Base-by-base conservation (phyloP, 2,113 vertebrate species). In the Eleginops maclovinus region DNA sequence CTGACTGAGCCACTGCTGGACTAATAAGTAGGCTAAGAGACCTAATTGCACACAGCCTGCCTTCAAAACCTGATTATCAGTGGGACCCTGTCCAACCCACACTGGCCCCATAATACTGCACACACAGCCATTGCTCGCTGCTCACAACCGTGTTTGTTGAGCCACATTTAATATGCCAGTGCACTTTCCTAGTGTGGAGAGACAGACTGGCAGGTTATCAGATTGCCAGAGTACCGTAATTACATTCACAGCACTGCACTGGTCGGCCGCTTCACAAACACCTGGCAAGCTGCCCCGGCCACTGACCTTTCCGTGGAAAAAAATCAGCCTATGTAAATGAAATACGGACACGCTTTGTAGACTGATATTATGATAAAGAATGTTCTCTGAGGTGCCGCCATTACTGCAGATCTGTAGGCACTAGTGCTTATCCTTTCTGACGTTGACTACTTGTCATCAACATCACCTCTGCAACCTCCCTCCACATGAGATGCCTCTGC, bases 191-290 rank as follows among this genome's bases (percentile, higher is more conserved):
- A 17, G 60, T 67, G 90, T 81, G 87, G 91, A 93, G 85, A 86
- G 90, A 92, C 77, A 58, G 89, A 88, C 77, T 87, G 88, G 84
- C 88, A 84, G 88, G 87, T 93, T 93, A 93, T 93, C 86, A 89
- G 88, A 90, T 90, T 68, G 87, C 81, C 81, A 78, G 84, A 78
- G 91, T 78, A 56, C 82, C 72, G 59, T 92, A 91, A 93, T 92
- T 93, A 94, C 91, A 92, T 89, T 92, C 88, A 89, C 36, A 17
- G 54, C 80, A 70, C 68, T 22, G 58, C 77, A 81, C 84, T 60
- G 88, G 77, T 91, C 88, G 79, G 75, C 81, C 87, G 78, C 84
- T 84, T 79, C 55, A 72, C 87, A 89, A 87, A 91, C 91, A 88
- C 90, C 88, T 88, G 91, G 89, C 89, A 84, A 68, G 65, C 64